Conservation (phyloP, 2,113 vertebrate genomes). For the Mirza zaza region DNA sequence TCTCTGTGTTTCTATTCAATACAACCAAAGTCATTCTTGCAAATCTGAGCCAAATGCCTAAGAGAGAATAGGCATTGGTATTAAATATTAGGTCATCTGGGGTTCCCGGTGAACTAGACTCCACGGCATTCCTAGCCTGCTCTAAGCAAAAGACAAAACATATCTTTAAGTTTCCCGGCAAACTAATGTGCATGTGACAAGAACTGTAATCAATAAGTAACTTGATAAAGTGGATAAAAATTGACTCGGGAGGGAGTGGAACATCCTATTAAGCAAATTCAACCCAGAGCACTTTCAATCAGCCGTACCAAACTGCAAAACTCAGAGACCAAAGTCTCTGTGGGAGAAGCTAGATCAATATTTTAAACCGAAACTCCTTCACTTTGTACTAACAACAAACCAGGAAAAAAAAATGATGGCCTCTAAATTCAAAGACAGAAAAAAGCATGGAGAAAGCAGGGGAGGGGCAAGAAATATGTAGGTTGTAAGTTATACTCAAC, state of each 20-base stretch:
- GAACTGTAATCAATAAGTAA: constrained; percentile 64
- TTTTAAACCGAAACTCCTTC: constrained; percentile 54
- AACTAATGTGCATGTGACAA: constrained; percentile 55
- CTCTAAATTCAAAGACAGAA: constrained; percentile 65
- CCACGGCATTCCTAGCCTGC: neutral
- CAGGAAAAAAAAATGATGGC: neutral
- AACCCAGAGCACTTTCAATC: constrained; percentile 51
- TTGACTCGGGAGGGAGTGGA: constrained; percentile 30
- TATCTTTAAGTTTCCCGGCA: constrained; percentile 24
- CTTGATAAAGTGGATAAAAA: constrained; percentile 74
- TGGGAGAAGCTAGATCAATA: constrained; percentile 47
- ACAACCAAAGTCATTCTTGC: neutral
- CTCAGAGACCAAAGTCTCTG: neutral
- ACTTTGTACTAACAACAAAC: constrained; percentile 50
- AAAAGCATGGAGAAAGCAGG: neutral
- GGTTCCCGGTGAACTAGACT: neutral
- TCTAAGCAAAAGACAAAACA: constrained; percentile 50
- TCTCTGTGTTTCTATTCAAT: neutral
- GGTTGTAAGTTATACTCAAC: neutral
- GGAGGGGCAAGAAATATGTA: constrained; percentile 56
- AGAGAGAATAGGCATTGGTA: neutral
- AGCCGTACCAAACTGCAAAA: constrained; percentile 46
- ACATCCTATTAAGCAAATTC: constrained; percentile 66
- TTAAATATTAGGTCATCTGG: neutral
- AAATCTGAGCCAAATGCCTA: constrained; percentile 9